Percentiles rank a stretch among this genome's conserved stretches.
These are phyloP conservation scores for Nomada flava DNA, from an alignment of 2,888 invertebrate species.

Conservation along the genomic window DNA sequence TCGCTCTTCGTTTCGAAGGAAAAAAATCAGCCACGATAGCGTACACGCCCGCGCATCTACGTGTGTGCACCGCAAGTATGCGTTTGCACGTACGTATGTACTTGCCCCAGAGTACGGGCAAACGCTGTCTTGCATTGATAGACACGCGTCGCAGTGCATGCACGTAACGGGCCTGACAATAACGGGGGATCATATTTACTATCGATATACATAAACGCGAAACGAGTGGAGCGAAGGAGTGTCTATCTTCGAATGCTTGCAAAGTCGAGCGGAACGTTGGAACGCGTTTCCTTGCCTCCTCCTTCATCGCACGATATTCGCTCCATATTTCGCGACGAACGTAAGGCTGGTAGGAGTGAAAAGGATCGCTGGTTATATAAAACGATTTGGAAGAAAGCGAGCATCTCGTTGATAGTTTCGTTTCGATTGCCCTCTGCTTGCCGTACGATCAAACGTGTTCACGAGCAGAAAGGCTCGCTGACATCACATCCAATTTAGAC, in stretches of 20 bases:
- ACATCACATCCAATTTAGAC: conserved; percentile 68
- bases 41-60: conserved; percentile 56
- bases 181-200: conserved; percentile 55
- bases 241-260: conserved; percentile 2
- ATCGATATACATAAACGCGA: conserved; percentile 49
- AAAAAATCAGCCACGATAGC: conserved; percentile 48
- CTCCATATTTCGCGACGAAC: neutral
- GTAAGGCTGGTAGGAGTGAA: too few relatives aligned
- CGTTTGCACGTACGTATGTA: neutral
- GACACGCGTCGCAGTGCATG: conserved; percentile 41
- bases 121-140: conserved; percentile 43
- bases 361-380: too few relatives aligned
- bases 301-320: neutral
- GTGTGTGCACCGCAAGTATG: conserved; percentile 22
- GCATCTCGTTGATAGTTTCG: conserved; percentile 63
- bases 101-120: neutral
- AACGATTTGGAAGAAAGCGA: neutral
- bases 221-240: conserved; percentile 9
- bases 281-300: neutral
- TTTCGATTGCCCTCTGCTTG: conserved; percentile 75
- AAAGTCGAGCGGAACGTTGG: too few relatives aligned
- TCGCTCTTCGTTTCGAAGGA: conserved; percentile 62
- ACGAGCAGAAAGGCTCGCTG: conserved; percentile 59
- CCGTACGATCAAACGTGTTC: conserved; percentile 54
- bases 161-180: conserved; percentile 59